These are phyloP conservation scores for Loris lydekkerianus DNA, from an alignment of 2,797 vertebrate genomes.

Conservation along the genomic window DNA sequence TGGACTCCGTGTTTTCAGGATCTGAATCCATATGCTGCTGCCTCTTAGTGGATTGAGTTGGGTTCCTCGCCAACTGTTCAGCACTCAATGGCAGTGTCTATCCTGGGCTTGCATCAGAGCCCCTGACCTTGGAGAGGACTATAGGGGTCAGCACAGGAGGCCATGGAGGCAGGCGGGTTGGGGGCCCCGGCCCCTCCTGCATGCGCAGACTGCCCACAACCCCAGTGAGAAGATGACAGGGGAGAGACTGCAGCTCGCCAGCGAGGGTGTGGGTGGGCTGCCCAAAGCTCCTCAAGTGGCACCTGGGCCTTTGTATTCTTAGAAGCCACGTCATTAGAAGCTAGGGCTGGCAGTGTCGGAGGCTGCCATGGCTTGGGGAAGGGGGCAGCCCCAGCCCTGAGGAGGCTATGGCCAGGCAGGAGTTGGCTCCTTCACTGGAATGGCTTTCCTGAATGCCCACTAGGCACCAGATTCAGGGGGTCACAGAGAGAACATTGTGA, in stretches of 20 bases:
- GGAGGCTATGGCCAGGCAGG: neutral
- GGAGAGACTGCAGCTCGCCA: neutral
- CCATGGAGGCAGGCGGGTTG: neutral
- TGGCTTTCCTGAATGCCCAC: neutral
- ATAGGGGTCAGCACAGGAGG: neutral
- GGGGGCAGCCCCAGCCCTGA: neutral
- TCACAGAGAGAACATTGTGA: neutral
- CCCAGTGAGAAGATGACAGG: neutral
- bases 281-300: slow-evolving; percentile 25
- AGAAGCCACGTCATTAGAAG: neutral
- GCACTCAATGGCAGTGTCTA: neutral
- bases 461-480: neutral
- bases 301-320: slow-evolving; percentile 41
- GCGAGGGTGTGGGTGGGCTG: slow-evolving; percentile 10
- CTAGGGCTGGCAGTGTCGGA: slow-evolving; percentile 34
- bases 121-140: neutral
- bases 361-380: neutral
- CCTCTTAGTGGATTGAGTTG: neutral
- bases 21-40: neutral
- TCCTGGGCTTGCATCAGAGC: neutral
- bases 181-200: neutral
- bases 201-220: neutral
- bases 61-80: neutral
- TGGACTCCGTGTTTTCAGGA: neutral
- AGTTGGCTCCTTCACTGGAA: neutral